Evolutionary conservation across 2,797 vertebrate genomes (phyloP).

Genomic region (Melanotaenia trifasciata): DNA sequence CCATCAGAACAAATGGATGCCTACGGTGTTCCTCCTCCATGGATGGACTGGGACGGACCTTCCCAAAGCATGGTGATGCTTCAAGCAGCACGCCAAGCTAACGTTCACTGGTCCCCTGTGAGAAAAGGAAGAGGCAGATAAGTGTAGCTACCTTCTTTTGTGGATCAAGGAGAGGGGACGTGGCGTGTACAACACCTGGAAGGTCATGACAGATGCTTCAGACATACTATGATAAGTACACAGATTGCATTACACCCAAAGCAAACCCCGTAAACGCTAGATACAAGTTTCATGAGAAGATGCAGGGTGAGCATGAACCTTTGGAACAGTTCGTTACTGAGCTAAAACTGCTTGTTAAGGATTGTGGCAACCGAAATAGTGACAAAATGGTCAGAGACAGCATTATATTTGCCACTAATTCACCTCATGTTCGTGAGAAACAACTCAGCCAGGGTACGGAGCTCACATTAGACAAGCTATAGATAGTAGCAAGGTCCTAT

Average conservation of each 20-base stretch:
- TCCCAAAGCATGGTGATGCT: no score
- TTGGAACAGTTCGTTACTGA: not conserved
- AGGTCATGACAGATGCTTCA: no score
- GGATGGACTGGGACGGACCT: no score
- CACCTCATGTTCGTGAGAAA: not conserved
- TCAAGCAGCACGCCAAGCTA: no score
- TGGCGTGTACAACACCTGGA: no score
- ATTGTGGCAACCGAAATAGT: not conserved
- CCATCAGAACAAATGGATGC: not conserved
- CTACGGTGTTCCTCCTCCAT: not conserved
- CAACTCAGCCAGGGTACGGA: not conserved
- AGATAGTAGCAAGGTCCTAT: not conserved
- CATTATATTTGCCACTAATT: not conserved
- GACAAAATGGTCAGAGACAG: not conserved
- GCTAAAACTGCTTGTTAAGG: not conserved
- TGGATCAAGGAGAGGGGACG: no score
- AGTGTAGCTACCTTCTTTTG: no score
- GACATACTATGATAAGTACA: not conserved
- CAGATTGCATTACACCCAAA: not conserved
- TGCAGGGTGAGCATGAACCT: not conserved
- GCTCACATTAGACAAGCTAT: not conserved
- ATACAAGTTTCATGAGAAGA: not conserved
- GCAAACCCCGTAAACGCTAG: not conserved
- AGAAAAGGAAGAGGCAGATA: no score
- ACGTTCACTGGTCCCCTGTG: no score